phyloP scores from a whole-genome alignment of 2,113 vertebrate genomes.

The Accipiter virgatus region DNA sequence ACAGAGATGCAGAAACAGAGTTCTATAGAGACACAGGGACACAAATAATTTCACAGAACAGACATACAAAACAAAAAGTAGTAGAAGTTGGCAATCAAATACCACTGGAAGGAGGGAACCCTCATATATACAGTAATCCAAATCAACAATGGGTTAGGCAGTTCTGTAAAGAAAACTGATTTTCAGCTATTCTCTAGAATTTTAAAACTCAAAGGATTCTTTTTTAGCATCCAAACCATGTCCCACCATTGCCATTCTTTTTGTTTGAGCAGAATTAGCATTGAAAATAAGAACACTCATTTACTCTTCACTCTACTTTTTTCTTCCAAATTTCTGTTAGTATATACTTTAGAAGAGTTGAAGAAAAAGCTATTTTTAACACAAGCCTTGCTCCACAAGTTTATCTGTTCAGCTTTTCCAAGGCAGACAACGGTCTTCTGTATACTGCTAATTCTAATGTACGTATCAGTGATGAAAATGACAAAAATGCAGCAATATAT shows the following conservation, averaged over 20 bases:
- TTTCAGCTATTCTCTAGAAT: neutral
- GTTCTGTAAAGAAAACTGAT: neutral
- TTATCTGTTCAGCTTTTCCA: neutral
- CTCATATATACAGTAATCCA: neutral
- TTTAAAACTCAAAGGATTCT: neutral
- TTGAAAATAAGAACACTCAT: neutral
- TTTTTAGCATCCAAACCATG: neutral
- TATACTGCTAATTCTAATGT: neutral
- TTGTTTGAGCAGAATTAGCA: neutral
- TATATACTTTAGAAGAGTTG: neutral
- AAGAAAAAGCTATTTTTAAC: neutral
- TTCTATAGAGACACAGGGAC: neutral
- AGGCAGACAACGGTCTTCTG: neutral
- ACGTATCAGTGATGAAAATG: neutral
- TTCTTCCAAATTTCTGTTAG: neutral
- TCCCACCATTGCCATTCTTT: neutral
- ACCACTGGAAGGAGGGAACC: neutral
- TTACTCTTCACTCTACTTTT: neutral
- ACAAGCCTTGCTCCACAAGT: neutral
- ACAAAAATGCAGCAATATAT: neutral
- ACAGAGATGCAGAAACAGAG: neutral
- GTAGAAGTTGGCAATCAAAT: neutral
- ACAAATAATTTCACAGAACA: neutral
- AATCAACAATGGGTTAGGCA: neutral
- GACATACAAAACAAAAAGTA: neutral